Base-by-base conservation (phyloP, 2,113 vertebrate species). In the Polypterus senegalus region DNA sequence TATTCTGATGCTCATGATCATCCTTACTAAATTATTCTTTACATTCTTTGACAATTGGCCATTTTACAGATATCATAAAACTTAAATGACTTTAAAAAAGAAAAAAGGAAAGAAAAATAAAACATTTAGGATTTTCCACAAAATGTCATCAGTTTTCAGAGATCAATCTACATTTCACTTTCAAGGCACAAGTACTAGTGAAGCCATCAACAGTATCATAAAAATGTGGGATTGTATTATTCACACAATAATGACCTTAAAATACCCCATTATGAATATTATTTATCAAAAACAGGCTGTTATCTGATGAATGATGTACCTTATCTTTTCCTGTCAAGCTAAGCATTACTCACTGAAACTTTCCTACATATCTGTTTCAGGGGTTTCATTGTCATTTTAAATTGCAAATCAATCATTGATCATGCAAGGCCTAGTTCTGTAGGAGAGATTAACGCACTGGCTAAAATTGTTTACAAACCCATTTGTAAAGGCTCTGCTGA, bases 351-450 rank as follows among this genome's bases (percentile, higher is more conserved):
- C 91, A 92, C 84, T 71, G 83, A 89, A 91, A 91, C 86, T 91
- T 93, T 85, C 86, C 83, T 81, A 89, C 91, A 90, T 91, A 91
- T 90, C 87, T 90, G 85, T 91, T 91, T 91, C 84, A 71, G 87
- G 83, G 81, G 79, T 80, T 90, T 83, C 80, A 82, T 87, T 89
- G 88, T 92, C 86, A 91, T 86, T 87, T 90, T 86, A 90, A 95
- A 94, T 91, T 92, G 90, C 90, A 90, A 93, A 97, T 97, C 93
- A 97, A 96, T 97, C 91, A 97, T 82, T 79, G 73, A 92, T 94
- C 86, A 85, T 73, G 72, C 85, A 81, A 86, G 85, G 81, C 81
- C 81, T 83, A 74, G 72, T 88, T 89, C 83, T 79, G 77, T 74
- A 75, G 81, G 68, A 68, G 81, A 89, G 88, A 90, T 88, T 89